Evolutionary conservation across 1,140 invertebrate genomes (phyloP).

Genomic region (Portunus trituberculatus): DNA sequence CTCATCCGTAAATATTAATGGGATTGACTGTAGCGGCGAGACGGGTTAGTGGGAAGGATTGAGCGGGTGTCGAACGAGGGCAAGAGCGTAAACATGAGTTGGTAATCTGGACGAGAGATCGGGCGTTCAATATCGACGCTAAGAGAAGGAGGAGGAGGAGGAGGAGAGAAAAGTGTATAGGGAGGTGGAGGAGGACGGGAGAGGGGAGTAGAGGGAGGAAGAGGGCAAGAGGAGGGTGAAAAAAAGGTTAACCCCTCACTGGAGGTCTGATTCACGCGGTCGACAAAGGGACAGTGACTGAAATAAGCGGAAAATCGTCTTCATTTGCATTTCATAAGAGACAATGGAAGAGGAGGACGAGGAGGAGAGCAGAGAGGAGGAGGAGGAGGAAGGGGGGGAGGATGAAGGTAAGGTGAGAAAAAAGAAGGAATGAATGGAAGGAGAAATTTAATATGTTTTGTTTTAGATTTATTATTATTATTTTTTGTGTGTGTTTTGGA

Average conservation of each 20-base stretch:
- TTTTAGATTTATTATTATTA: background rate
- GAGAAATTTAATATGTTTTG: background rate
- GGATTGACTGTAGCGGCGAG: background rate
- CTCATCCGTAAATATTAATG: background rate
- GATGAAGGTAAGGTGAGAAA: background rate
- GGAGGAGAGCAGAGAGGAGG: background rate
- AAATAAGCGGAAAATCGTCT: slow-evolving; percentile 56
- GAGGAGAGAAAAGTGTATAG: too few relatives aligned
- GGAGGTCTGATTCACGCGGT: background rate
- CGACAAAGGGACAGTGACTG: slow-evolving; percentile 42
- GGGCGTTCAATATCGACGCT: background rate
- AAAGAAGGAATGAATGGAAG: background rate
- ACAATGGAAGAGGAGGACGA: background rate
- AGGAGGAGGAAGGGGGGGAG: background rate
- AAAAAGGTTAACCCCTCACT: slow-evolving; percentile 33
- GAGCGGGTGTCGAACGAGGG: background rate
- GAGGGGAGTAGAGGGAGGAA: background rate
- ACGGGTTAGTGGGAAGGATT: background rate
- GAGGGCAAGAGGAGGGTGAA: background rate
- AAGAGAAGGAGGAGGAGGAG: background rate
- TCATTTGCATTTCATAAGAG: slow-evolving; percentile 45
- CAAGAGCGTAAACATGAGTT: background rate
- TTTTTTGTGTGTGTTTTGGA: background rate
- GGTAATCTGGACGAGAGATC: background rate
- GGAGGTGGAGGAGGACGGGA: background rate